Percentiles rank a stretch among this genome's conserved stretches.
These are phyloP conservation scores for Pogonus chalceus DNA, from an alignment of 1,140 invertebrate genomes.

Conservation along the genomic window DNA sequence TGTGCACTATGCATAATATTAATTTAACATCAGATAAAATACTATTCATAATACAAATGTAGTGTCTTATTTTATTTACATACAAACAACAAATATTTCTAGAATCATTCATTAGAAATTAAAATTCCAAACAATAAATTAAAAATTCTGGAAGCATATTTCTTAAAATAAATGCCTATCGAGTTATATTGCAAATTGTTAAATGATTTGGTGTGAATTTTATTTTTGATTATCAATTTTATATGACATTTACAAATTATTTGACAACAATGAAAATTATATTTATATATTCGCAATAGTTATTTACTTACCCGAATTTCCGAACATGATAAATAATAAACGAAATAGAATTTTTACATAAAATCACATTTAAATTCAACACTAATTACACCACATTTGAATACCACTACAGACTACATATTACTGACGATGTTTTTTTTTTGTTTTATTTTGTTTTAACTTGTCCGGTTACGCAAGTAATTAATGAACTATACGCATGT, in stretches of 20 bases:
- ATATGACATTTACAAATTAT: neutral
- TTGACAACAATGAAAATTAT: neutral
- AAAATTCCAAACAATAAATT: neutral
- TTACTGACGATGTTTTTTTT: no score
- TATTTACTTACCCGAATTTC: conserved; percentile 15
- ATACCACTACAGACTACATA: no score
- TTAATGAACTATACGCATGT: no score
- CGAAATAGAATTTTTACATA: neutral
- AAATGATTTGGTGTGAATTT: neutral
- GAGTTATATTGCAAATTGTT: neutral
- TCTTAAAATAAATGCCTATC: neutral
- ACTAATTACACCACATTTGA: no score
- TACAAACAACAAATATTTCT: neutral
- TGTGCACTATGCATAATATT: conserved; percentile 23
- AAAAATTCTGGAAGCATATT: neutral
- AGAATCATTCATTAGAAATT: neutral
- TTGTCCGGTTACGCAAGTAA: no score
- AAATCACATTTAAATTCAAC: neutral
- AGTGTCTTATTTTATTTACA: neutral
- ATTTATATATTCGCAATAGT: neutral
- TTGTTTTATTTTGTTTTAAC: no score
- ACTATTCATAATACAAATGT: conserved; percentile 5
- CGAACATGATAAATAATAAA: conserved; percentile 16
- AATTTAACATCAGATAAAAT: conserved; percentile 14
- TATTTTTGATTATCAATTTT: neutral